These are phyloP conservation scores for Ataeniobius toweri DNA, from an alignment of 2,797 vertebrate species.

Conservation along the genomic window DNA sequence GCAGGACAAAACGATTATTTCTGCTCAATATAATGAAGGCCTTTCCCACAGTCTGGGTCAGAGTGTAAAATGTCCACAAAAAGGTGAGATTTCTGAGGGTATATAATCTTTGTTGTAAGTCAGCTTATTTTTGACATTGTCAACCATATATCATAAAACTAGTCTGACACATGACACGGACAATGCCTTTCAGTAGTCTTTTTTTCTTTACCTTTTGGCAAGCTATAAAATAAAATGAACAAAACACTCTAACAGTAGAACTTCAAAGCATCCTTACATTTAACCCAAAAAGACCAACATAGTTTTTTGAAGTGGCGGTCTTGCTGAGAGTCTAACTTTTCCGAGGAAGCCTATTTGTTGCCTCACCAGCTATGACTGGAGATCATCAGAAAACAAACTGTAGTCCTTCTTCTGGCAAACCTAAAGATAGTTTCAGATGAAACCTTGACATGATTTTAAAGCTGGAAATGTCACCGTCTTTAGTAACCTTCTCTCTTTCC, in stretches of 20 bases:
- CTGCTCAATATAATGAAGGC: not conserved
- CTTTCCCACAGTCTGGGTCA: not conserved
- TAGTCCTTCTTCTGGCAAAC: not conserved
- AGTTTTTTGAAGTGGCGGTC: not conserved
- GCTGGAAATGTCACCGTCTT: not conserved
- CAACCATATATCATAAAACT: not conserved
- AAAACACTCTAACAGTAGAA: too few species aligned
- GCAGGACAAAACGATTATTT: not conserved
- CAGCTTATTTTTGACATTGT: not conserved
- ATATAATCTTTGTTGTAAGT: not conserved
- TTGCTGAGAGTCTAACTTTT: not conserved
- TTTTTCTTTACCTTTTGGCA: not conserved
- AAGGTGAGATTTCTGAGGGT: not conserved
- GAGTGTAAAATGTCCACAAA: too few species aligned
- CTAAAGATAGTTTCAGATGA: not conserved
- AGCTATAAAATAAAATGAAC: not conserved
- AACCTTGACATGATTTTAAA: conserved; percentile 6
- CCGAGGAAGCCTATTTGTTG: too few species aligned
- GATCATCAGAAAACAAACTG: not conserved
- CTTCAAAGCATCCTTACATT: too few species aligned
- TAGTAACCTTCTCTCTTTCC: conserved; percentile 1
- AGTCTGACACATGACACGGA: not conserved
- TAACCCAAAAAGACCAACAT: too few species aligned
- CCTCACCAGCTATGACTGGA: not conserved
- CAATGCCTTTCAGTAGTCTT: not conserved